phyloP scores from a whole-genome alignment of 2,113 vertebrate genomes.

The Perca fluviatilis region DNA sequence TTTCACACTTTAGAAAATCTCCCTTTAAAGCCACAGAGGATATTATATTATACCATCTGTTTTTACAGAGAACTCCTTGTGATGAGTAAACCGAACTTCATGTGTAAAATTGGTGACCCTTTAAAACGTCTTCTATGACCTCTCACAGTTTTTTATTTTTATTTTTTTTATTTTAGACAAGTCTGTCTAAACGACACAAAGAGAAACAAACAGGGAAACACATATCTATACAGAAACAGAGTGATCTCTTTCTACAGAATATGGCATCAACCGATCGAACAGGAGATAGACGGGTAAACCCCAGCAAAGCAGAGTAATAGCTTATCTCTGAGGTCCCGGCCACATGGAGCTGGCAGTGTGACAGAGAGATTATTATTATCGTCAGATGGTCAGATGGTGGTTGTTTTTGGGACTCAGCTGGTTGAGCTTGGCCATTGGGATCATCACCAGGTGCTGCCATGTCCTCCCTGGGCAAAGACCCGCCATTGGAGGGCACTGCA shows the following conservation, averaged over 20 bases:
- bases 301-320: slow-evolving; percentile 41
- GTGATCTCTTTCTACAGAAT: slow-evolving; percentile 23
- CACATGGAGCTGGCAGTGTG: slow-evolving; percentile 69
- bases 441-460: slow-evolving; percentile 70
- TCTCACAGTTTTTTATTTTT: background rate
- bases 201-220: background rate
- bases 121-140: background rate
- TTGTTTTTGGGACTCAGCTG: slow-evolving; percentile 81
- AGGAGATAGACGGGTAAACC: slow-evolving; percentile 28
- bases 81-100: background rate
- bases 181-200: background rate
- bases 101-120: background rate
- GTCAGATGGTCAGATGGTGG: slow-evolving; percentile 81
- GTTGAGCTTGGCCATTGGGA: slow-evolving; percentile 70
- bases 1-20: background rate
- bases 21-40: background rate
- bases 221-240: background rate
- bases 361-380: slow-evolving; percentile 68
- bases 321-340: slow-evolving; percentile 37
- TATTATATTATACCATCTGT: background rate
- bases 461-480: slow-evolving; percentile 49
- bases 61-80: background rate
- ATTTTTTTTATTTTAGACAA: background rate
- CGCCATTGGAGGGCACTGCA: slow-evolving; percentile 75
- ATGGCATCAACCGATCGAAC: slow-evolving; percentile 28